Evolutionary conservation across 2,797 vertebrate species (phyloP).

Genomic region (Caiman crocodilus): DNA sequence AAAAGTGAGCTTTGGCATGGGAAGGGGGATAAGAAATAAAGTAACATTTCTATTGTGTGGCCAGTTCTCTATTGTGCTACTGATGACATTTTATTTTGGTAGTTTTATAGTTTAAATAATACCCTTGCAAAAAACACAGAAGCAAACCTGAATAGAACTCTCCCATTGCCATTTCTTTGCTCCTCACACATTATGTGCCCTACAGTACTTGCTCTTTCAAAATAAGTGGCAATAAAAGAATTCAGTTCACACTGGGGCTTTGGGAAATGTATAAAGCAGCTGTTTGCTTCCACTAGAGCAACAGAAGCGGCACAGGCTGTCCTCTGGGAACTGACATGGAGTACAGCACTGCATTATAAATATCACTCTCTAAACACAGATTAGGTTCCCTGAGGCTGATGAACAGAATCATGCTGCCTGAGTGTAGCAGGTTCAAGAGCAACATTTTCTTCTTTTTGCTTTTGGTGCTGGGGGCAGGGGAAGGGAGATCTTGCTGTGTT

Average conservation of each 20-base stretch:
- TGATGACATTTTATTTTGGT: background rate
- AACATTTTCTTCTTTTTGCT: conserved; percentile 25
- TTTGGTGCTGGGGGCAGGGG: background rate
- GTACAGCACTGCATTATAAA: conserved; percentile 59
- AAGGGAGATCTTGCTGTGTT: background rate
- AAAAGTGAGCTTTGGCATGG: rapidly evolving
- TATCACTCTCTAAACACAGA: conserved; percentile 54
- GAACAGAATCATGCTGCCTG: conserved; percentile 31
- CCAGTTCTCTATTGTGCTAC: rapidly evolving
- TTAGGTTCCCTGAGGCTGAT: conserved; percentile 13
- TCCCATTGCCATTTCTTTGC: background rate
- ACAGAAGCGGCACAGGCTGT: conserved; percentile 15
- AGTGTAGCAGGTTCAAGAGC: conserved; percentile 17
- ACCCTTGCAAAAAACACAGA: background rate
- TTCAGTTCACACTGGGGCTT: conserved; percentile 61
- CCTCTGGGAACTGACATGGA: conserved; percentile 58
- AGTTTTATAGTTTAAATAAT: conserved; percentile 1
- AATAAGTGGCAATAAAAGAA: conserved; percentile 54
- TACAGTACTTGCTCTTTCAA: background rate
- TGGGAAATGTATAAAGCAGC: conserved; percentile 70
- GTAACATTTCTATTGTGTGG: background rate
- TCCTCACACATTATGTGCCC: background rate
- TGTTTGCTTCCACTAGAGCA: conserved; percentile 66
- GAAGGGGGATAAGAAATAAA: background rate
- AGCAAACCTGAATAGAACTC: background rate